A percentile compares a stretch with the other conserved stretches of the same genome.
These are phyloP conservation scores for Clunio marinus DNA, from an alignment of 2,888 invertebrate species.

Conservation along the genomic window DNA sequence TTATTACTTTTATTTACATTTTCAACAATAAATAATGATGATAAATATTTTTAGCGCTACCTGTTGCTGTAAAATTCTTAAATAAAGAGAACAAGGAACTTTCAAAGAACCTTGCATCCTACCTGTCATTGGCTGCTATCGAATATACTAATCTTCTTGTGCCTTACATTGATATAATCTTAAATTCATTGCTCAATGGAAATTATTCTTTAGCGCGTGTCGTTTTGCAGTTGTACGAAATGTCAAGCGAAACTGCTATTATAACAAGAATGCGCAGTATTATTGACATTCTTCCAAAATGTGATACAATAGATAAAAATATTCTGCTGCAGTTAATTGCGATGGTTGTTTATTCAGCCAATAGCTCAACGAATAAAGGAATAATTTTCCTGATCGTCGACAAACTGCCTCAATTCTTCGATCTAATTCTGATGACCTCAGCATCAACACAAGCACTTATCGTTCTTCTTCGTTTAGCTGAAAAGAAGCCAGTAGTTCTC, in stretches of 20 bases:
- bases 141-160: slow-evolving; percentile 82
- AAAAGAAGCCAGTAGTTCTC: slow-evolving; percentile 65
- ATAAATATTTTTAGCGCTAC: slow-evolving; percentile 57
- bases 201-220: slow-evolving; percentile 85
- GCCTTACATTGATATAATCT: slow-evolving; percentile 82
- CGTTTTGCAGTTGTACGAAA: slow-evolving; percentile 83
- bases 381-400: slow-evolving; percentile 65
- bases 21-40: slow-evolving; percentile 63
- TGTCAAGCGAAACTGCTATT: slow-evolving; percentile 46
- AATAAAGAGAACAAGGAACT: slow-evolving; percentile 87
- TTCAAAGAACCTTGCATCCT: slow-evolving; percentile 84
- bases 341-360: not conserved
- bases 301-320: slow-evolving; percentile 80
- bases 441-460: slow-evolving; percentile 62
- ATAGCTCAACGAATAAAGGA: slow-evolving; percentile 15
- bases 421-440: slow-evolving; percentile 44
- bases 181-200: slow-evolving; percentile 79
- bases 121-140: slow-evolving; percentile 86
- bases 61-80: slow-evolving; percentile 86
- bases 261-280: not conserved
- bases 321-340: slow-evolving; percentile 58
- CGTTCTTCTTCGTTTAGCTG: slow-evolving; percentile 71
- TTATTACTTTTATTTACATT: slow-evolving; percentile 42
- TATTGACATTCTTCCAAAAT: slow-evolving; percentile 66
- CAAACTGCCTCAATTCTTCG: slow-evolving; percentile 68